A percentile compares a stretch with the other conserved stretches of the same genome.
Evolutionary conservation across 2,888 invertebrate species (phyloP).

Genomic region (Drosophila prolongata): DNA sequence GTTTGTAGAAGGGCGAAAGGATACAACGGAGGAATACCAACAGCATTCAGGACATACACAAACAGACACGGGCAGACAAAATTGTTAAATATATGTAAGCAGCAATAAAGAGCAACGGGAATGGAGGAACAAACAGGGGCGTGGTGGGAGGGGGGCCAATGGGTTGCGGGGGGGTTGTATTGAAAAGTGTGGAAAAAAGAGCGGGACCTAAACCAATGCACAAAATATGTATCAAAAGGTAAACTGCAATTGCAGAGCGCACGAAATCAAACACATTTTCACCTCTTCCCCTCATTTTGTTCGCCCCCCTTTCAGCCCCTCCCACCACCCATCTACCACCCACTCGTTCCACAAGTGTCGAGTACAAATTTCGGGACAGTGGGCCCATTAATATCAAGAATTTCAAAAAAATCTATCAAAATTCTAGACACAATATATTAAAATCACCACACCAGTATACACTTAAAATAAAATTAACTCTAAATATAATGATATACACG

Average conservation of each 20-base stretch:
- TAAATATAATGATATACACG: too few relatives aligned
- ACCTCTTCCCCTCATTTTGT: not conserved
- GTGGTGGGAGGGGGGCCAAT: not conserved
- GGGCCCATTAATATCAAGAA: not conserved
- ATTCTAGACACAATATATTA: too few relatives aligned
- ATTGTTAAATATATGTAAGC: slow-evolving; percentile 67
- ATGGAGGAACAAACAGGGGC: not conserved
- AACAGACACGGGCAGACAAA: slow-evolving; percentile 37
- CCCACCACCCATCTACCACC: not conserved
- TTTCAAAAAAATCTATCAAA: not conserved
- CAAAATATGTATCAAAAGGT: slow-evolving; percentile 57
- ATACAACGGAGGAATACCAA: slow-evolving; percentile 26
- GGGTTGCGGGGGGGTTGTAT: not conserved
- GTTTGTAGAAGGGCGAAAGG: slow-evolving; percentile 16
- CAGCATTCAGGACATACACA: slow-evolving; percentile 22
- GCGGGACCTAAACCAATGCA: slow-evolving; percentile 57
- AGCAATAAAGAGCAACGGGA: slow-evolving; percentile 58
- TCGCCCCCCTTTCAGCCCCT: too few relatives aligned
- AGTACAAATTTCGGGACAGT: slow-evolving; percentile 23
- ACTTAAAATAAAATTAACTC: too few relatives aligned
- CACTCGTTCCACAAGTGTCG: slow-evolving; percentile 31
- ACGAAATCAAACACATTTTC: slow-evolving; percentile 21
- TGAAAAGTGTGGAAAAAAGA: not conserved
- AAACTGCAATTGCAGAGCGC: slow-evolving; percentile 38
- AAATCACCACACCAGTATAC: too few relatives aligned